These are phyloP conservation scores for Pseudopleuronectes americanus DNA, from an alignment of 2,797 vertebrate genomes.

Conservation along the genomic window DNA sequence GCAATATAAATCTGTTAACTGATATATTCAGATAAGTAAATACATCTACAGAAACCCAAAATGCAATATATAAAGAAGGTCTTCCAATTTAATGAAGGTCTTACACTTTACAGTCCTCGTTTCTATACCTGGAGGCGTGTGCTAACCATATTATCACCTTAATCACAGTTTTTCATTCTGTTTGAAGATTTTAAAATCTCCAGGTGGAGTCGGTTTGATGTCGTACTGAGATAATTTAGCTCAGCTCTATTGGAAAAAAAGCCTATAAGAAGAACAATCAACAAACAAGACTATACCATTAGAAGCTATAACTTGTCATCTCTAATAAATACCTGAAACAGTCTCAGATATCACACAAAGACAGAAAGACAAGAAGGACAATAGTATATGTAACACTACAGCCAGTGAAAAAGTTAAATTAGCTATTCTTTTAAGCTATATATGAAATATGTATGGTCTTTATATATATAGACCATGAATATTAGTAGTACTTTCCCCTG, in stretches of 20 bases:
- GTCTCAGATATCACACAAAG: not conserved
- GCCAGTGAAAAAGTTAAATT: too few species aligned
- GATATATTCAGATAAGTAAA: conserved; percentile 36
- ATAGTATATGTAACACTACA: too few species aligned
- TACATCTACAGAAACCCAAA: conserved; percentile 2
- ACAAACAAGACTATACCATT: not conserved
- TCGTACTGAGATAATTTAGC: not conserved
- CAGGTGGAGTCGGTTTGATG: not conserved
- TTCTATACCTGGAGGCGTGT: conserved; percentile 2
- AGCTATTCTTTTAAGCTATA: too few species aligned
- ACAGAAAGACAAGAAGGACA: not conserved
- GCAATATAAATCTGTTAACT: conserved; percentile 14
- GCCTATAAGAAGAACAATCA: not conserved
- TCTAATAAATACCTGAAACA: too few species aligned
- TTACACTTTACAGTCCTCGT: conserved; percentile 2
- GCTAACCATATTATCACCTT: not conserved
- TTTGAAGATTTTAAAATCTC: conserved; percentile 6
- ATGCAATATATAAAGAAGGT: conserved; percentile 3
- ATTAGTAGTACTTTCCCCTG: too few species aligned
- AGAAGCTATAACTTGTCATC: not conserved
- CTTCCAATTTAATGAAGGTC: conserved; percentile 1
- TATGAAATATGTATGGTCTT: too few species aligned
- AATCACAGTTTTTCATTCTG: not conserved
- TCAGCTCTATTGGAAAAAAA: not conserved
- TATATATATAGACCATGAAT: too few species aligned